These are phyloP conservation scores for Phallusia fumigata DNA, from an alignment of 23 tunicate species.

Conservation along the genomic window DNA sequence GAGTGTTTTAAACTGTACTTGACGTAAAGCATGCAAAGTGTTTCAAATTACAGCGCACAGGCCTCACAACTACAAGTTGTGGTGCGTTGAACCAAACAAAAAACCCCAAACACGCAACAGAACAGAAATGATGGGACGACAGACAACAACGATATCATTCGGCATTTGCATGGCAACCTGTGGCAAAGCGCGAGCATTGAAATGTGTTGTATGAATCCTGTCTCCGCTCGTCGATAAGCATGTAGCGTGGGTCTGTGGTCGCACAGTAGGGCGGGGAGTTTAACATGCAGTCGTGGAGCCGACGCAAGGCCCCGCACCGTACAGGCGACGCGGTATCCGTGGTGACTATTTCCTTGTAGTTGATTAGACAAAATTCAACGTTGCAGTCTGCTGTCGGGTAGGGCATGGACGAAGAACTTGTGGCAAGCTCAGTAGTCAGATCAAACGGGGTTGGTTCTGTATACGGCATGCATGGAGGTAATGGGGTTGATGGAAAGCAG, in stretches of 20 bases:
- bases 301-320: background rate
- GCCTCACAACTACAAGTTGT: background rate
- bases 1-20: too few relatives aligned
- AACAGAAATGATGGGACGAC: background rate
- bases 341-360: conserved; percentile 6
- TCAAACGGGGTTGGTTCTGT: background rate
- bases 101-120: background rate
- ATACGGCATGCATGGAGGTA: conserved; percentile 2
- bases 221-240: background rate
- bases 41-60: background rate
- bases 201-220: background rate
- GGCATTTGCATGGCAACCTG: background rate
- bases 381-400: background rate
- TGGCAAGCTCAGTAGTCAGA: background rate
- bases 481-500: background rate
- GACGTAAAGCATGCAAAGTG: too few relatives aligned
- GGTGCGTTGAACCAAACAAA: background rate
- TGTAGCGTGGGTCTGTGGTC: background rate
- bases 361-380: background rate
- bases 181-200: background rate
- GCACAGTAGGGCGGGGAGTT: background rate
- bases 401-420: background rate
- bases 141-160: background rate
- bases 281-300: conserved; percentile 5
- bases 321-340: background rate